Evolutionary conservation across 2,888 invertebrate genomes (phyloP), one percentile per base, ranked within the genome.

Genomic region (Campaea margaritaria): DNA sequence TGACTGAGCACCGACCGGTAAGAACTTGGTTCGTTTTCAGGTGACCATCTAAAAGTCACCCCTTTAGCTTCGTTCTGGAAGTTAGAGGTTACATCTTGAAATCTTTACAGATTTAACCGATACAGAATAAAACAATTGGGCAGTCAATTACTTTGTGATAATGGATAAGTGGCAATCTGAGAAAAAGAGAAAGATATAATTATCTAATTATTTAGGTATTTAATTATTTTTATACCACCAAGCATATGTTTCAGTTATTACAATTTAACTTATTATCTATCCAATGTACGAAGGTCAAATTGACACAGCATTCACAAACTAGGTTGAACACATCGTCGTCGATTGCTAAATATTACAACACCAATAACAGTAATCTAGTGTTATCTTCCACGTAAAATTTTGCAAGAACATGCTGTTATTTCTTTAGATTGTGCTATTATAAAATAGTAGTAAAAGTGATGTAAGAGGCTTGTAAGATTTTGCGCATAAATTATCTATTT

Each of bases 301-400:
- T 31, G 31, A 31, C 31, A 31, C 31, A 31, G 31, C 31, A 9
- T 31, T 31, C 31, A 38, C 38, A 52, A 65, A 60, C 42, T 67
- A 60, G 67, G 64, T 62, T 63, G 39, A 0, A 36, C 27, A 28
- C 38, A 51, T 47, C 36, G 15, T 46, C 51, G 42, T 57, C 47
- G 57, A 65, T 65, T 65, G 59, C 61, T 58, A 56, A 63, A 64
- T 55, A 52, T 69, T 67, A 52, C 67, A 60, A 64, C 64, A 69
- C 42, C 39, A 46, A 47, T 60, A 50, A 52, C 57, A 58, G 60
- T 67, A 49, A 69, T 65, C 62, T 60, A 36, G 16, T 44, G 58
- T 54, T 66, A 62, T 54, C 50, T 16, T 47, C 55, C 51, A 61
- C 60, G 55, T 61, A 56, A 48, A 61, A 50, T 61, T 52, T 61